A percentile compares a stretch with the other conserved stretches of the same genome.
phyloP scores from a whole-genome alignment of 2,113 vertebrate species.

The Ia io region DNA sequence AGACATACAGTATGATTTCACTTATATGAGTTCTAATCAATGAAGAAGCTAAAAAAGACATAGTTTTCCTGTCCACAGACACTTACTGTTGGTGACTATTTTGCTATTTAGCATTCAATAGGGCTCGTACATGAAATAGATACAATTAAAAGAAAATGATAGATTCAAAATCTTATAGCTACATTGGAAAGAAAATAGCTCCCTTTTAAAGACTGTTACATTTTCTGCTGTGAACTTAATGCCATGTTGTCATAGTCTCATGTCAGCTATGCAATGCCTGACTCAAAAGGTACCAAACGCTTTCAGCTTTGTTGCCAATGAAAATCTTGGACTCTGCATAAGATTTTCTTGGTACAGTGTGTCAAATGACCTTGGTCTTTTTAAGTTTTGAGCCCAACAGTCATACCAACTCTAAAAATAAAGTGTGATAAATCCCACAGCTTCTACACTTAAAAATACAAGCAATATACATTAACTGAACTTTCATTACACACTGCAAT shows the following conservation, averaged over 20 bases:
- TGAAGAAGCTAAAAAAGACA: background rate
- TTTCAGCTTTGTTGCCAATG: constrained; percentile 6
- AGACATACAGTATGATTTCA: background rate
- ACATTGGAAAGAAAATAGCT: background rate
- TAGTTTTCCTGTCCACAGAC: background rate
- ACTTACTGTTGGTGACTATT: background rate
- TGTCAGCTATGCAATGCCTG: background rate
- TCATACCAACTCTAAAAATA: constrained; percentile 17
- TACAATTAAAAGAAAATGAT: background rate
- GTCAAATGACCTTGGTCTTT: constrained; percentile 14
- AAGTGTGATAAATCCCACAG: background rate
- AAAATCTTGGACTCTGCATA: constrained; percentile 2
- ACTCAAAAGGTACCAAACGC: background rate
- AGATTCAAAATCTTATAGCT: background rate
- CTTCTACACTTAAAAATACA: background rate
- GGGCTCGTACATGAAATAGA: background rate
- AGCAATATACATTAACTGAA: constrained; percentile 15
- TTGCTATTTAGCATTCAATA: background rate
- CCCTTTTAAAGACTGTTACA: constrained; percentile 3
- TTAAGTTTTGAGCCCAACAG: background rate
- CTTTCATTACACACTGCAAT: background rate
- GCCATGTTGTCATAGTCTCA: background rate
- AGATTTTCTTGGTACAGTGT: background rate
- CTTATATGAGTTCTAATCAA: background rate
- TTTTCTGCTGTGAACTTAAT: background rate